Percentiles rank a stretch among this genome's conserved stretches.
These are phyloP conservation scores for Todiramphus saurophagus DNA, from an alignment of 2,113 vertebrate species.

Conservation along the genomic window DNA sequence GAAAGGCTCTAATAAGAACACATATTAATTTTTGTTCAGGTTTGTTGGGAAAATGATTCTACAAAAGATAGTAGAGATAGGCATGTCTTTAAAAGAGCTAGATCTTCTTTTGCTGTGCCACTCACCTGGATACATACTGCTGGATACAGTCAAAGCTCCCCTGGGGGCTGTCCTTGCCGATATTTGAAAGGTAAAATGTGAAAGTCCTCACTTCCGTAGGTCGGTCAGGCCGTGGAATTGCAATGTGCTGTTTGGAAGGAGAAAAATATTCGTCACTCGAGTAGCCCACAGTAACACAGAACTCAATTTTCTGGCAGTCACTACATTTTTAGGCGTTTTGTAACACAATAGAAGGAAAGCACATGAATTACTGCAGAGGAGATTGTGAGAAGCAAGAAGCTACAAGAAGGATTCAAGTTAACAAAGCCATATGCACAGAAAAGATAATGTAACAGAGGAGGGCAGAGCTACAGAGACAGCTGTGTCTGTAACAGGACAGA, in stretches of 20 bases:
- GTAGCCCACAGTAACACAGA: background rate
- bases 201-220: conserved; percentile 83
- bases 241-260: conserved; percentile 84
- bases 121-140: conserved; percentile 94
- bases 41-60: background rate
- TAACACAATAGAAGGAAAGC: background rate
- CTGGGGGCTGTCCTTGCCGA: conserved; percentile 95
- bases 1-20: background rate
- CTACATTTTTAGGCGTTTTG: background rate
- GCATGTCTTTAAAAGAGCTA: background rate
- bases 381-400: background rate
- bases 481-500: background rate
- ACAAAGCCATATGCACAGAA: rapidly evolving
- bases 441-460: background rate
- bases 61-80: background rate
- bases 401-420: rapidly evolving
- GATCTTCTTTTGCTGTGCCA: background rate
- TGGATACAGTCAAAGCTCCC: conserved; percentile 97
- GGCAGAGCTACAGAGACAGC: background rate
- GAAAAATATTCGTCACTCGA: background rate
- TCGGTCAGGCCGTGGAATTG: conserved; percentile 84
- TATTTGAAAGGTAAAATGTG: conserved; percentile 92
- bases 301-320: rapidly evolving
- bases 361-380: background rate
- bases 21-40: background rate